These are phyloP conservation scores for Zaprionus ghesquierei DNA, from an alignment of 1,140 invertebrate species.

Conservation along the genomic window DNA sequence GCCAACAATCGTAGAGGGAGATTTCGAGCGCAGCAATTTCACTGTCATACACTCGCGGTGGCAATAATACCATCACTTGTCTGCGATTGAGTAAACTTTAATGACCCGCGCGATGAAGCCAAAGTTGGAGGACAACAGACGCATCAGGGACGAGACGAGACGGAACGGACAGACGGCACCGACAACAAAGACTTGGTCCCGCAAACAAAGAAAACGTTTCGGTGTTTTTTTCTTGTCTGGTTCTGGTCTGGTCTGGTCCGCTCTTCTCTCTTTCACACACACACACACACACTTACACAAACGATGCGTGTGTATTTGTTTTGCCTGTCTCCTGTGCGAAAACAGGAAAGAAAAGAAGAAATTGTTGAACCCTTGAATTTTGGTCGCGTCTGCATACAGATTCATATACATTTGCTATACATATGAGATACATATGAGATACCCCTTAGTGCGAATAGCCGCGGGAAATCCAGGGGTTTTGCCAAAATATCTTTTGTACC, in stretches of 20 bases:
- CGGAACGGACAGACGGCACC: conserved; percentile 10
- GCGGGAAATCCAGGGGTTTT: not conserved
- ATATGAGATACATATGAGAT: not conserved
- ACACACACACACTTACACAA: conserved; percentile 3
- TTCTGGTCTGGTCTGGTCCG: conserved; percentile 19
- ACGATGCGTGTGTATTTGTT: not conserved
- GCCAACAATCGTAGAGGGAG: not conserved
- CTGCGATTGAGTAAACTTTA: conserved; percentile 19
- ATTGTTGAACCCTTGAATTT: conserved; percentile 47
- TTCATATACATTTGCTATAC: not conserved
- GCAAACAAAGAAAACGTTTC: conserved; percentile 37
- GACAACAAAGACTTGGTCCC: conserved; percentile 36
- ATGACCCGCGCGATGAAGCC: conserved; percentile 32
- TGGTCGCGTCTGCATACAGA: conserved; percentile 23
- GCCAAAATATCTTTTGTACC: not conserved
- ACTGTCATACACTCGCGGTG: not conserved
- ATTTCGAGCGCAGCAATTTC: not conserved
- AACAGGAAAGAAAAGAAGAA: conserved; percentile 46
- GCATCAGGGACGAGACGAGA: not conserved
- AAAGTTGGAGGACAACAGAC: conserved; percentile 42
- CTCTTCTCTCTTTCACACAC: not conserved
- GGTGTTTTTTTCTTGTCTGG: conserved; percentile 35
- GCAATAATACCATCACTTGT: conserved; percentile 31
- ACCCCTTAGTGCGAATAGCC: not conserved
- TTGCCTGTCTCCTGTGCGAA: conserved; percentile 34